These are phyloP conservation scores for Acomys russatus DNA, from an alignment of 2,797 vertebrate genomes.

Conservation along the genomic window DNA sequence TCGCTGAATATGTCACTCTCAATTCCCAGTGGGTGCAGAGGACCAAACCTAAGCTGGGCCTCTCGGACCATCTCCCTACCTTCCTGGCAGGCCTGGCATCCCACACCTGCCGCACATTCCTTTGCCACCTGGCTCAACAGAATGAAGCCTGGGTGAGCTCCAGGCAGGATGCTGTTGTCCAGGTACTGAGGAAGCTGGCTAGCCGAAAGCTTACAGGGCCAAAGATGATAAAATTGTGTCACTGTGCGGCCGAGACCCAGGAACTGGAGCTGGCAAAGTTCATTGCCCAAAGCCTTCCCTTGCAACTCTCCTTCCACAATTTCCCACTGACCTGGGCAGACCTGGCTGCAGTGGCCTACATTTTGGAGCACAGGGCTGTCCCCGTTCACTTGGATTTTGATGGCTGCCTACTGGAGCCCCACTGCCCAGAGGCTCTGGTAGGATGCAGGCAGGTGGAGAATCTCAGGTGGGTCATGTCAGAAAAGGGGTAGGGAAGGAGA, in stretches of 20 bases:
- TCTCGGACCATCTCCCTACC: slow-evolving; percentile 92
- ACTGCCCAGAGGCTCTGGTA: slow-evolving; percentile 91
- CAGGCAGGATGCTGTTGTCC: slow-evolving; percentile 89
- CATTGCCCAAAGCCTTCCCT: slow-evolving; percentile 86
- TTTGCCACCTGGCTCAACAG: slow-evolving; percentile 87
- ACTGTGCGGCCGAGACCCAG: slow-evolving; percentile 93
- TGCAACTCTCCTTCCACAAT: slow-evolving; percentile 92
- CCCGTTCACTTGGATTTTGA: slow-evolving; percentile 91
- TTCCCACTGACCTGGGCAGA: slow-evolving; percentile 91
- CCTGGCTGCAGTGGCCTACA: slow-evolving; percentile 91
- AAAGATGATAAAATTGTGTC: slow-evolving; percentile 94
- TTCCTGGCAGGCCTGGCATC: slow-evolving; percentile 94
- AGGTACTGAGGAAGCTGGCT: slow-evolving; percentile 88
- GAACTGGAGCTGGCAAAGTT: slow-evolving; percentile 87
- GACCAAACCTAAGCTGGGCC: slow-evolving; percentile 89
- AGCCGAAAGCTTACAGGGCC: slow-evolving; percentile 91
- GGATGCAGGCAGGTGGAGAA: slow-evolving; percentile 90
- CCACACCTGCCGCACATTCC: slow-evolving; percentile 86
- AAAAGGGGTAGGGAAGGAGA: background rate
- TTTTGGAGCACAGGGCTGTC: slow-evolving; percentile 87
- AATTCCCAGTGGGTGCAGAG: slow-evolving; percentile 93
- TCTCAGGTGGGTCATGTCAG: slow-evolving; percentile 90
- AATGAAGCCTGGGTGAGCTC: slow-evolving; percentile 86
- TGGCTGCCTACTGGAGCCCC: slow-evolving; percentile 92
- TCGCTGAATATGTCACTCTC: slow-evolving; percentile 91